These are phyloP conservation scores for Hyalella azteca DNA, from an alignment of 2,888 invertebrate genomes.

Conservation along the genomic window DNA sequence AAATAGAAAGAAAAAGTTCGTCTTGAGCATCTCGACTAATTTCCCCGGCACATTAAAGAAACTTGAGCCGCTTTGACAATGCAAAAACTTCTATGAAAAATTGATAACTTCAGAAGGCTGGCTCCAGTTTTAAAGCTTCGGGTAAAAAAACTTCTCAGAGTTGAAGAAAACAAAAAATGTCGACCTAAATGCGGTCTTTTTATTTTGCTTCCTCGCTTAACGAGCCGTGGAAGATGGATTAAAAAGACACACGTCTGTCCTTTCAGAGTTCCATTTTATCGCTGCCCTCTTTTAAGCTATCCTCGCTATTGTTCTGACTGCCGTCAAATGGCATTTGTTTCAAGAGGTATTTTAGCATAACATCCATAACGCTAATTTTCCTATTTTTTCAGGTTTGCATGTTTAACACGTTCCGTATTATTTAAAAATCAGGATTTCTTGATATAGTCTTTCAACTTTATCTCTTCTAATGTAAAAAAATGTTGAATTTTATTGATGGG, in stretches of 20 bases:
- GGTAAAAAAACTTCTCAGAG: not conserved
- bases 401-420: no score
- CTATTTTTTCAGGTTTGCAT: no score
- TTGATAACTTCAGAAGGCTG: slow-evolving; percentile 9
- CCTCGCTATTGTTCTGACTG: not conserved
- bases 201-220: slow-evolving; percentile 13
- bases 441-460: no score
- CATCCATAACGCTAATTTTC: no score
- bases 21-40: no score
- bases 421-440: no score
- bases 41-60: no score
- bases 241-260: slow-evolving; percentile 7
- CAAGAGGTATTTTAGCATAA: no score
- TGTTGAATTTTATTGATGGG: no score
- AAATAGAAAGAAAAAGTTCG: no score
- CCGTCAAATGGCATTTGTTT: no score
- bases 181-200: not conserved
- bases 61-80: not conserved
- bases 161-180: not conserved
- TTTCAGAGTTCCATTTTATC: not conserved
- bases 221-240: slow-evolving; percentile 36
- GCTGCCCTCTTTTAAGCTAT: not conserved
- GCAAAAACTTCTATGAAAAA: not conserved
- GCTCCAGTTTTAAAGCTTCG: not conserved
- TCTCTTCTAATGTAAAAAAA: no score